Percentiles rank a stretch among this genome's conserved stretches.
These are phyloP conservation scores for Trichonephila inaurata DNA, from an alignment of 1,140 invertebrate genomes.

Conservation along the genomic window DNA sequence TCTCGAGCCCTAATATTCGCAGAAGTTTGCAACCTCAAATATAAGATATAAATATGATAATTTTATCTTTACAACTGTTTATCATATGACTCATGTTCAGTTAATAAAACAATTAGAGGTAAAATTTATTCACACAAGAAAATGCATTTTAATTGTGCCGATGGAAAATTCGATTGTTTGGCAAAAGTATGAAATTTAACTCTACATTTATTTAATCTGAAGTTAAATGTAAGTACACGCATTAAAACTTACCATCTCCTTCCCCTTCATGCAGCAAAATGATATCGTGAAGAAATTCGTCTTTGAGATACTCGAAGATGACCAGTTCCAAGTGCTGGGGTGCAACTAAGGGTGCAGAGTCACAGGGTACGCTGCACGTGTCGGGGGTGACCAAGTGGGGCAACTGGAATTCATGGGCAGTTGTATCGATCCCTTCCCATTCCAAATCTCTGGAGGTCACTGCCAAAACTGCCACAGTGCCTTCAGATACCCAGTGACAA, in stretches of 20 bases:
- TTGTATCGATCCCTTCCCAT: background rate
- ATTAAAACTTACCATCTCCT: background rate
- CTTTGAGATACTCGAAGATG: constrained; percentile 53
- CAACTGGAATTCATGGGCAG: background rate
- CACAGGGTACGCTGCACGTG: background rate
- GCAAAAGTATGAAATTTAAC: too few relatives aligned
- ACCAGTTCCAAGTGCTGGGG: background rate
- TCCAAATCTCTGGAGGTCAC: background rate
- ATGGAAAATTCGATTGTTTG: too few relatives aligned
- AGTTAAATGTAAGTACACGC: too few relatives aligned
- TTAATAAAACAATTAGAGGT: too few relatives aligned
- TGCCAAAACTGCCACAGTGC: constrained; percentile 36
- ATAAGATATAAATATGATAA: too few relatives aligned
- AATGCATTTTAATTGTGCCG: too few relatives aligned
- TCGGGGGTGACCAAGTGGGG: background rate
- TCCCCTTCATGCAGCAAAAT: constrained; percentile 53
- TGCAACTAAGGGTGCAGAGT: background rate
- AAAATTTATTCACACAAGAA: too few relatives aligned
- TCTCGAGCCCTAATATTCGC: too few relatives aligned
- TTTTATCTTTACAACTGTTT: too few relatives aligned
- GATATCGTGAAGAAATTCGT: constrained; percentile 44
- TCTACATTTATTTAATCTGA: too few relatives aligned
- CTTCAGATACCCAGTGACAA: constrained; percentile 52
- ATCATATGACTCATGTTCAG: too few relatives aligned
- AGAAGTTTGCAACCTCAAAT: too few relatives aligned